phyloP scores from a whole-genome alignment of 2,888 invertebrate species.

The Lingula anatina region DNA sequence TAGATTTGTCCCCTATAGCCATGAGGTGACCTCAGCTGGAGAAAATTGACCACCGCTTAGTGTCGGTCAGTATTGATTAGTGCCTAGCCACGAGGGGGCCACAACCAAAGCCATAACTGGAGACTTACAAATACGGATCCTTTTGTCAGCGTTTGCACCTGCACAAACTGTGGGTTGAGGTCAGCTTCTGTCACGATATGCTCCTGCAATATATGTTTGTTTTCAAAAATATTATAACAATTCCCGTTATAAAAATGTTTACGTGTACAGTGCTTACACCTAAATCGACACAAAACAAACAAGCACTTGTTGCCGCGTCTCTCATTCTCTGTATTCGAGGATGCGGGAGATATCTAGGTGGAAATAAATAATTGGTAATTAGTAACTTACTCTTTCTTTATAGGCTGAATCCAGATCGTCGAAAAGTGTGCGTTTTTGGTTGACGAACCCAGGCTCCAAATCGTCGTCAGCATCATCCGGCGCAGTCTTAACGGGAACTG shows the following conservation, averaged over 20 bases:
- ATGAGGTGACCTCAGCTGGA: neutral
- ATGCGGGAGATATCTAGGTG: no score
- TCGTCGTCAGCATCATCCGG: neutral
- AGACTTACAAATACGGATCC: conserved; percentile 38
- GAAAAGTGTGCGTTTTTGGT: conserved; percentile 23
- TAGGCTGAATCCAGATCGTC: conserved; percentile 27
- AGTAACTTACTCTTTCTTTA: conserved; percentile 14
- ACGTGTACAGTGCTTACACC: no score
- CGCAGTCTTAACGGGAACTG: neutral
- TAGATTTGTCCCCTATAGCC: no score
- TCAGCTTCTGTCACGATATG: conserved; percentile 22
- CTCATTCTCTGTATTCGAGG: no score
- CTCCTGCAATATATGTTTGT: conserved; percentile 13
- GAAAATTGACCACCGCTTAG: no score
- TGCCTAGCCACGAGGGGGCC: no score
- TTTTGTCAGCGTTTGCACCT: conserved; percentile 34
- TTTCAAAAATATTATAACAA: neutral
- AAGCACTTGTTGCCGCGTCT: no score
- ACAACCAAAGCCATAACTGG: neutral
- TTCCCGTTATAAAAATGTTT: no score
- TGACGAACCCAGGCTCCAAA: neutral
- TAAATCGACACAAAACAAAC: no score
- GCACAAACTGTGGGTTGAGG: conserved; percentile 30
- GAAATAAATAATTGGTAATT: neutral
- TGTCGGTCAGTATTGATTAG: no score